Percentiles rank a stretch among this genome's conserved stretches.
These are phyloP conservation scores for Melipona quadrifasciata DNA, from an alignment of 1,140 invertebrate genomes.

Conservation along the genomic window DNA sequence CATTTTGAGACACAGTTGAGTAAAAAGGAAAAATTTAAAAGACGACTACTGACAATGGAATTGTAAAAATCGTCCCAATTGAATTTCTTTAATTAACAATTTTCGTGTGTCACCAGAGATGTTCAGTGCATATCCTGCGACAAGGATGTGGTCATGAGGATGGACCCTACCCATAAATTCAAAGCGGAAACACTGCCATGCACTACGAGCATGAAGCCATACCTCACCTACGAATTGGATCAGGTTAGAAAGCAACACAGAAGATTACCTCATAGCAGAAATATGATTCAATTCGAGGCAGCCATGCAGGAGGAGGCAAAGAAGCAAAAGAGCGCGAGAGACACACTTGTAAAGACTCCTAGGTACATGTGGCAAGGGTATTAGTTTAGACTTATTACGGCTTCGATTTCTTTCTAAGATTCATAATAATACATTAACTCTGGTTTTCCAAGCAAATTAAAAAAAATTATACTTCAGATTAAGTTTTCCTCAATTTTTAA, in stretches of 20 bases:
- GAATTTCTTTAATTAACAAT: background rate
- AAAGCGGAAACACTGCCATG: constrained; percentile 80
- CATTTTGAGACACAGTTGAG: too few species aligned
- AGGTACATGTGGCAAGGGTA: constrained; percentile 31
- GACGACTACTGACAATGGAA: too few species aligned
- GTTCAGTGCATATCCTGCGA: constrained; percentile 89
- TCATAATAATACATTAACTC: background rate
- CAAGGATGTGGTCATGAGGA: constrained; percentile 86
- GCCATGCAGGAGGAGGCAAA: constrained; percentile 66
- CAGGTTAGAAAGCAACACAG: constrained; percentile 83
- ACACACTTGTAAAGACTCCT: constrained; percentile 50
- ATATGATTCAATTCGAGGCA: constrained; percentile 77
- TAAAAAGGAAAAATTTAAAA: too few species aligned
- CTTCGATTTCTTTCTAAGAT: background rate
- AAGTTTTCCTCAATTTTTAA: background rate
- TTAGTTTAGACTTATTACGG: background rate
- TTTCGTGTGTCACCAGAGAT: constrained; percentile 79
- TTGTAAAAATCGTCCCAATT: too few species aligned
- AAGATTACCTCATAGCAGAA: constrained; percentile 73
- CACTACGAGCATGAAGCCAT: constrained; percentile 83
- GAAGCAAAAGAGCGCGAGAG: constrained; percentile 46
- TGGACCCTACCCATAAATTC: constrained; percentile 80
- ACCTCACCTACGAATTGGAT: constrained; percentile 87
- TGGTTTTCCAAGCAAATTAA: background rate
- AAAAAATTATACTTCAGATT: background rate